These are phyloP conservation scores for Dromaius novaehollandiae DNA, from an alignment of 2,113 vertebrate genomes.

Conservation along the genomic window DNA sequence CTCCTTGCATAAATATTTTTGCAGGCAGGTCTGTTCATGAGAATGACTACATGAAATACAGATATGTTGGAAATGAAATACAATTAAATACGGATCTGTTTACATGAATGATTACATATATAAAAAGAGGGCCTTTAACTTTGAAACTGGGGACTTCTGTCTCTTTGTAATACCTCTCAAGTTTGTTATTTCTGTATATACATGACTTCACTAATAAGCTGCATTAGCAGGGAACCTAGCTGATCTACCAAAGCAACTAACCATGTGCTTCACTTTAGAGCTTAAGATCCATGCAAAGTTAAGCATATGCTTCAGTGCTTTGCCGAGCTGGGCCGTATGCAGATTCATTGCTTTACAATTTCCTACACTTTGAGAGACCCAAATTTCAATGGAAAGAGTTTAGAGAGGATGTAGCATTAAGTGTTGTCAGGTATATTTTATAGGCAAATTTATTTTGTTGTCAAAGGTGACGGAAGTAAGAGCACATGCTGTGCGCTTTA, in stretches of 20 bases:
- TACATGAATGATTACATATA: not conserved
- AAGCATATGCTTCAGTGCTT: not conserved
- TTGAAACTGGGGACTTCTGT: not conserved
- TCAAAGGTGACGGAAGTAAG: not conserved
- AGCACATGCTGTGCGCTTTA: not conserved
- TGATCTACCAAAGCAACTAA: not conserved
- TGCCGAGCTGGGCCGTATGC: not conserved
- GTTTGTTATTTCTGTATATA: not conserved
- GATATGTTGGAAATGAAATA: slow-evolving; percentile 40
- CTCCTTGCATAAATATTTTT: slow-evolving; percentile 43
- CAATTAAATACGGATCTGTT: slow-evolving; percentile 24
- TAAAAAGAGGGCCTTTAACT: not conserved
- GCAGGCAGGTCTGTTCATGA: slow-evolving; percentile 30
- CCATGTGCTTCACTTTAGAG: not conserved
- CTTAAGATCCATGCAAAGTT: not conserved
- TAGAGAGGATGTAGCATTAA: not conserved
- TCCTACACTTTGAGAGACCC: not conserved
- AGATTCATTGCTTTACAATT: not conserved
- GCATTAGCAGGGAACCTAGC: not conserved
- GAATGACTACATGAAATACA: slow-evolving; percentile 9
- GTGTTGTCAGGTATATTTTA: slow-evolving; percentile 11
- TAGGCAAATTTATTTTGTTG: not conserved
- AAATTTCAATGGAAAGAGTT: not conserved
- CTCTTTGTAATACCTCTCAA: not conserved
- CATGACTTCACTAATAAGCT: not conserved